Percentiles rank a stretch among this genome's conserved stretches.
phyloP scores from a whole-genome alignment of 2,113 vertebrate genomes.

The Microcebus griseorufus region DNA sequence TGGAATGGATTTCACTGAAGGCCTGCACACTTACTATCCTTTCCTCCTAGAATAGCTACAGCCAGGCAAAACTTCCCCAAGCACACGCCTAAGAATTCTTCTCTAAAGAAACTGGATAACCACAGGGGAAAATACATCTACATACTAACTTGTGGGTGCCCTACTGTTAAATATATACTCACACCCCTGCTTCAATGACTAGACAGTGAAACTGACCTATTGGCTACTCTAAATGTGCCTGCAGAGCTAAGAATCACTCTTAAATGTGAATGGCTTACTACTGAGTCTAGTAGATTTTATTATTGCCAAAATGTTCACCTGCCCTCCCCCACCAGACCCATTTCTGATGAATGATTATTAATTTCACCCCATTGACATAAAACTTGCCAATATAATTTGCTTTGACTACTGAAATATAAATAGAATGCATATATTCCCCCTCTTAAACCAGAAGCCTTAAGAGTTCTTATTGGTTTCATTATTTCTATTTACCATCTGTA shows the following conservation, averaged over 20 bases:
- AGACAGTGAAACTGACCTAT: not conserved
- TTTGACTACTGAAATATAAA: slow-evolving; percentile 11
- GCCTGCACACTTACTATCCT: fast-evolving
- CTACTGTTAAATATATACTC: not conserved
- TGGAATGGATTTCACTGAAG: not conserved
- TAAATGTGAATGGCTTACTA: not conserved
- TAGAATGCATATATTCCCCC: not conserved
- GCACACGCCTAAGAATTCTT: not conserved
- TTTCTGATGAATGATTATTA: not conserved
- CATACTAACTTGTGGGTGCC: not conserved
- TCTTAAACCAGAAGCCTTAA: not conserved
- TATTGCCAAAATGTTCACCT: not conserved
- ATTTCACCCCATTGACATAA: not conserved
- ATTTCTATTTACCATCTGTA: not conserved
- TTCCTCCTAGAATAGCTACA: not conserved
- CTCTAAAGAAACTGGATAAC: not conserved
- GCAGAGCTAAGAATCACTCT: not conserved
- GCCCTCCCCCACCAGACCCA: not conserved
- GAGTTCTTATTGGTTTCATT: not conserved
- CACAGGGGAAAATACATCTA: not conserved
- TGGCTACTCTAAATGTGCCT: not conserved
- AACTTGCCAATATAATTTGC: not conserved
- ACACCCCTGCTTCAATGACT: not conserved
- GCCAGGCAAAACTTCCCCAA: not conserved
- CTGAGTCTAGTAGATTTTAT: not conserved